phyloP scores from a whole-genome alignment of 2,113 vertebrate genomes.

The Aegotheles bennettii region DNA sequence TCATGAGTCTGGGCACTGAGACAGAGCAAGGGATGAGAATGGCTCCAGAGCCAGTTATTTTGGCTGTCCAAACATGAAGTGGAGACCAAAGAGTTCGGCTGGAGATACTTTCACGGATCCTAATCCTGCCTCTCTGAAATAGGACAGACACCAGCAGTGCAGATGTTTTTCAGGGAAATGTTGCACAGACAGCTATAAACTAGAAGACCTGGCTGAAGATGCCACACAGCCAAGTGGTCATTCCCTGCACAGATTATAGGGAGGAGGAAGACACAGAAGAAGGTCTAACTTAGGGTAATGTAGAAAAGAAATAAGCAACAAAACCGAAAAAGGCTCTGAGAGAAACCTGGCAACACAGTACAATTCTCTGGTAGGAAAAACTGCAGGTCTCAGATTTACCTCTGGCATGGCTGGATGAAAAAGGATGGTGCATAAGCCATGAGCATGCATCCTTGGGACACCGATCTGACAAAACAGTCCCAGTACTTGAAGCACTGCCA shows the following conservation, averaged over 20 bases:
- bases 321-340: not conserved
- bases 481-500: not conserved
- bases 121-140: not conserved
- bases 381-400: not conserved
- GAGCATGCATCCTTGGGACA: rapidly evolving
- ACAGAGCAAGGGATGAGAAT: not conserved
- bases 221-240: not conserved
- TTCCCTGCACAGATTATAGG: not conserved
- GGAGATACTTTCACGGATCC: not conserved
- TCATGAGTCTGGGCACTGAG: rapidly evolving
- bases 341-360: not conserved
- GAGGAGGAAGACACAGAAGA: not conserved
- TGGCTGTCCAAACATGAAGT: not conserved
- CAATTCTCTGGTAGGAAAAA: not conserved
- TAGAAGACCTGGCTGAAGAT: not conserved
- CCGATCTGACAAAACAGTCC: rapidly evolving
- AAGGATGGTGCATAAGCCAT: not conserved
- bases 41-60: not conserved
- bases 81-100: not conserved
- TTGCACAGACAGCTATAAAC: not conserved
- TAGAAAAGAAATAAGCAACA: not conserved
- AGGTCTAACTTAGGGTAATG: not conserved
- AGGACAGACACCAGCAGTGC: not conserved
- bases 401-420: not conserved
- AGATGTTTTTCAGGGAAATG: not conserved